Evolutionary conservation across 2,797 vertebrate genomes (phyloP), one percentile per base, ranked within the genome.

Genomic region (Pseudomugil tenellus): DNA sequence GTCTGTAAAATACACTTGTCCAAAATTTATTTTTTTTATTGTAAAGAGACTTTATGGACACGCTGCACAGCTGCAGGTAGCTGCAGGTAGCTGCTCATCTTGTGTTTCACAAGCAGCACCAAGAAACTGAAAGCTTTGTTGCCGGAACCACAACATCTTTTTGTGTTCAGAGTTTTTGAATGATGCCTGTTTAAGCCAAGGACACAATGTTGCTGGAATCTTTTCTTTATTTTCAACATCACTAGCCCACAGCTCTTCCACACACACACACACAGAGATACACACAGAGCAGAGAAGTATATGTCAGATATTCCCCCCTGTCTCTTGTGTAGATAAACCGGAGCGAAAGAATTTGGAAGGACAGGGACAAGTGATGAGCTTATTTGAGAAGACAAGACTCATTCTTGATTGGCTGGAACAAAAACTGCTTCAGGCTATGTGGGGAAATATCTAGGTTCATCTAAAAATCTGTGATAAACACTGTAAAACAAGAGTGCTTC

Each of bases 281-380:
- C n/a, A n/a, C n/a, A n/a, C n/a, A n/a, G n/a, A n/a, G n/a, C n/a
- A n/a, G n/a, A n/a, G n/a, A n/a, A n/a, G 79, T 71, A 34, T 64
- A 70, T 76, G 74, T 76, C 74, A 67, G 58, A 80, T 74, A 54
- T 72, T 49, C 70, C 79, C 63, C 16, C 32, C 80, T 83, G 84
- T 73, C 74, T 76, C 69, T 80, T 76, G 72, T 68, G 58, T 54
- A 54, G 80, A 84, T 85, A 81, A 86, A 85, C 81, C 76, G 67
- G 72, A 83, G 81, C 51, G 52, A 76, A 54, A 72, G 54, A 25
- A 84, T 57, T 48, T 46, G 49, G 68, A 79, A 74, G 75, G 84
- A 85, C 69, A 0, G 48, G 41, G 58, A 76, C 79, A 71, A 79
- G 72, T 70, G 66, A 81, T 58, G 25, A 68, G 77, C 68, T 67